These are phyloP conservation scores for Cephus sareptanus DNA, from an alignment of 2,888 invertebrate species.

Conservation along the genomic window DNA sequence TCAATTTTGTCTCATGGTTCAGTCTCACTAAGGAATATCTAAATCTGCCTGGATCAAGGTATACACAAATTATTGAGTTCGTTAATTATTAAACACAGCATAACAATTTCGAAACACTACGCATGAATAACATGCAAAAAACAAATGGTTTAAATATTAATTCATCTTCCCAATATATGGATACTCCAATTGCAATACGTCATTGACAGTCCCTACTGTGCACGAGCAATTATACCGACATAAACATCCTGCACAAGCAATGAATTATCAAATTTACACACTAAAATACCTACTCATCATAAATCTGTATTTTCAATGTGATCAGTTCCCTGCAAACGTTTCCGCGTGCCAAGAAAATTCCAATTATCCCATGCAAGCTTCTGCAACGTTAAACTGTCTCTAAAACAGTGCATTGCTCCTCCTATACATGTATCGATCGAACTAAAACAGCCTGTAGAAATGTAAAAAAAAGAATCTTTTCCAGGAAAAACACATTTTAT, in stretches of 20 bases:
- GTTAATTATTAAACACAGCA: neutral
- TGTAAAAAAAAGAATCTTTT: constrained; percentile 1
- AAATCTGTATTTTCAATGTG: neutral
- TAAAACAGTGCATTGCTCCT: neutral
- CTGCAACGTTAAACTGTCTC: neutral
- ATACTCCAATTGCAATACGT: neutral
- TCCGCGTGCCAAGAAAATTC: neutral
- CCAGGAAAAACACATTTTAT: constrained; percentile 23
- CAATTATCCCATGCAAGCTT: neutral
- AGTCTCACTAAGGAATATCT: neutral
- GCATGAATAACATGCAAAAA: neutral
- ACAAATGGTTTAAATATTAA: neutral
- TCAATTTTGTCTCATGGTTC: neutral
- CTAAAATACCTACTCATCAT: neutral
- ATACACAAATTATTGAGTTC: too few species aligned
- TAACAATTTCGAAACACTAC: neutral
- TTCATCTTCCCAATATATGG: neutral
- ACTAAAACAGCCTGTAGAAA: neutral
- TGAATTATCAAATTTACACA: neutral
- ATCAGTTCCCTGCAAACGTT: neutral
- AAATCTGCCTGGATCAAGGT: neutral
- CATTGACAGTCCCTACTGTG: neutral
- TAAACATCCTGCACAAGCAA: neutral
- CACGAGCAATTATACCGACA: neutral
- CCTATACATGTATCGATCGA: neutral